Evolutionary conservation across 2,113 vertebrate species (phyloP).

Genomic region (Gobiocypris rarus): DNA sequence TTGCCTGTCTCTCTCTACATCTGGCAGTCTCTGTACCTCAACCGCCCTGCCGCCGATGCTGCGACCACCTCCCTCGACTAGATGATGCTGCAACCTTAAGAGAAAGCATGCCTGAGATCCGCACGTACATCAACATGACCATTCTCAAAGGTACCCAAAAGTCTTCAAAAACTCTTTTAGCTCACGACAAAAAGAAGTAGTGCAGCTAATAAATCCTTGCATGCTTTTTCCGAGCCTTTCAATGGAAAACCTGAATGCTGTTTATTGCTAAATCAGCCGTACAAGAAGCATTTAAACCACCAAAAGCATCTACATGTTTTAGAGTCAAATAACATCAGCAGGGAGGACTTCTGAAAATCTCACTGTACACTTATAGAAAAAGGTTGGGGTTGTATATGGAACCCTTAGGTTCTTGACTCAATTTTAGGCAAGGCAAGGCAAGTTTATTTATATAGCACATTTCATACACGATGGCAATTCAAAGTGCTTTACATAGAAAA

Average conservation of each 20-base stretch:
- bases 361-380: too few species aligned
- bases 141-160: conserved; percentile 78
- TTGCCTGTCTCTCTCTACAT: conserved; percentile 58
- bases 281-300: background rate
- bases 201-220: background rate
- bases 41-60: conserved; percentile 80
- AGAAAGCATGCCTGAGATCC: conserved; percentile 74
- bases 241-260: background rate
- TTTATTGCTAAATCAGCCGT: background rate
- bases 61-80: conserved; percentile 76
- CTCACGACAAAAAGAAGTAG: background rate
- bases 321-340: background rate
- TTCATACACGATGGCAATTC: too few species aligned
- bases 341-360: background rate
- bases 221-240: background rate
- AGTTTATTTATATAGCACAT: too few species aligned
- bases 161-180: background rate
- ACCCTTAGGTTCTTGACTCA: too few species aligned
- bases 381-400: too few species aligned
- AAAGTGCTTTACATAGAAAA: too few species aligned
- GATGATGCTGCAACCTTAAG: conserved; percentile 55
- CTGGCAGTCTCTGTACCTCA: conserved; percentile 68
- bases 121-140: conserved; percentile 91
- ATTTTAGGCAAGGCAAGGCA: too few species aligned
- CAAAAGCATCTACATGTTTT: background rate